Evolutionary conservation across 2,888 invertebrate species (phyloP), one percentile per base, ranked within the genome.

Genomic region (Macropis europaea): DNA sequence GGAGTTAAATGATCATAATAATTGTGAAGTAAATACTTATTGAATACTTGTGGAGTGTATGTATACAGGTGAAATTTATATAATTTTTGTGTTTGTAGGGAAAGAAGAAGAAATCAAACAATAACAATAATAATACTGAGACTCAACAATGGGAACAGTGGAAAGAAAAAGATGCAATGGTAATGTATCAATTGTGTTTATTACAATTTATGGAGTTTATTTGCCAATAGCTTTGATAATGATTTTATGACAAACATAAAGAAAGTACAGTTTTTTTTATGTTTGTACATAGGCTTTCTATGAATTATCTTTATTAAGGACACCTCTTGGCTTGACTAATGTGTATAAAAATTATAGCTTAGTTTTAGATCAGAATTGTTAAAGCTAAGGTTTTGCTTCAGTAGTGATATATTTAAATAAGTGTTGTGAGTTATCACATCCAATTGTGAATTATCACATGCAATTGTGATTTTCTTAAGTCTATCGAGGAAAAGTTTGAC

Each of bases 91-190:
- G 0, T 67, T 86, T 86, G 34, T 84, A 91, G 88, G 85, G 86
- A 6, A 90, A 91, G 80, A 88, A 90, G 79, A 93, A 92, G 86
- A 87, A 91, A 60, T 92, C 91, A 79, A 90, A 90, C 48, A 89
- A 90, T 57, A 90, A 92, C 19, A 90, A 90, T 28, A 90, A 90
- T 50, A 88, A 90, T n/a, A n/a, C n/a, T 60, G 90, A 92, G 15
- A 90, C 90, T 22, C 92, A 93, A 76, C 94, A 95, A 82, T 95
- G 95, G 94, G 94, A 95, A 87, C 92, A 92, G 79, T 95, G 95
- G 95, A 94, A 94, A 84, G 92, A 93, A 86, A 94, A 94, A 84
- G 95, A 95, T 90, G 92, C 92, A 68, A 92, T 94, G 90, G 92
- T 94, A 86, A 93, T 42, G 43, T 64, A 43, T 61, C 17, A 24